Evolutionary conservation across 2,113 vertebrate genomes (phyloP), one percentile per base, ranked within the genome.

Genomic region (Laterallus jamaicensis): DNA sequence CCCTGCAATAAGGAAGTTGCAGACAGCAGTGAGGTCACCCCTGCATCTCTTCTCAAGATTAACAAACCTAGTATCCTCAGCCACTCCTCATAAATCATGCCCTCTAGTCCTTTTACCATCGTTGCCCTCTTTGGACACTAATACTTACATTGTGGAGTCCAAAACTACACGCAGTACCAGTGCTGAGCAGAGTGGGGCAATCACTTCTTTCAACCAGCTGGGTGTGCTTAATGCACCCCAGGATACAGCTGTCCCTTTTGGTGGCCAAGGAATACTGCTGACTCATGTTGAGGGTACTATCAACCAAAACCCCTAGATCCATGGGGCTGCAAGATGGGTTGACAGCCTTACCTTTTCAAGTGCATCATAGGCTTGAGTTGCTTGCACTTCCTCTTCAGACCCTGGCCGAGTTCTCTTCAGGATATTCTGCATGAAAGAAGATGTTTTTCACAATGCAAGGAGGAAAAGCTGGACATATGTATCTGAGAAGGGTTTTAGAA

Each of bases 321-420:
- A 18, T 31, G 71, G 26, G 31, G 31, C 66, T 93, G 75, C 70
- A 88, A 39, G 42, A 89, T 3, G 3, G 13, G 11, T 19, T 69
- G 64, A n/a, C 1, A 5, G 32, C 7, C 86, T 85, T 95, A 99
- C 99, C 98, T 99, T 98, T 86, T 99, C 99, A 76, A 99, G 97
- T 28, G 98, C 98, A 82, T 98, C 99, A 20, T 99, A 98, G 2
- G 99, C 98, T 94, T 98, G 99, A 1, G 99, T 99, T 56, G 99
- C 99, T 76, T 99, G 98, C 19, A 96, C 97, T 54, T 99, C 99
- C 87, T 99, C 99, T 2, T 96, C 83, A 24, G 99, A 99, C 11
- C 98, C 98, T 0, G 98, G 98, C 15, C 94, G 97, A 12, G 99
- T 99, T 97, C 99, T 98, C 96, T 99, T 99, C 96, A 99, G 97